A percentile compares a stretch with the other conserved stretches of the same genome.
These are phyloP conservation scores for Gymnopithys bicolor DNA, from an alignment of 2,797 vertebrate genomes.

Conservation along the genomic window DNA sequence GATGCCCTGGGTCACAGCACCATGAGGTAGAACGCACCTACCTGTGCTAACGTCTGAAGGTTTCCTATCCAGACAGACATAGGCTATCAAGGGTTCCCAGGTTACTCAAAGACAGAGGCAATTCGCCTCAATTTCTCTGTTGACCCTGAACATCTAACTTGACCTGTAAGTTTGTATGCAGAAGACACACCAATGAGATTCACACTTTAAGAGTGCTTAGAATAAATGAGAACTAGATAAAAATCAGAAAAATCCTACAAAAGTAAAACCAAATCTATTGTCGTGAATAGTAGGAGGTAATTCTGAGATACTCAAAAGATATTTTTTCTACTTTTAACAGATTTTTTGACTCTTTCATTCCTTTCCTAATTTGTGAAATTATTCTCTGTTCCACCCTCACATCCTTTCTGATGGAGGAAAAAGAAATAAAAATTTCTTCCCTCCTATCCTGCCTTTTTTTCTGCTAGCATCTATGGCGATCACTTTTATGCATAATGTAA, in stretches of 20 bases:
- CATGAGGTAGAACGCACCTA: neutral
- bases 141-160: neutral
- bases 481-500: neutral
- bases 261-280: neutral
- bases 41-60: rapidly evolving
- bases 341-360: neutral
- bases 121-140: neutral
- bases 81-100: neutral
- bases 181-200: neutral
- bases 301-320: neutral
- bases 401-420: neutral
- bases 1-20: neutral
- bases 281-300: neutral
- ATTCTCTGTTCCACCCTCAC: neutral
- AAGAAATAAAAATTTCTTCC: neutral
- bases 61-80: neutral
- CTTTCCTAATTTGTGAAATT: neutral
- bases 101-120: neutral
- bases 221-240: neutral
- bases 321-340: neutral
- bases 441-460: neutral
- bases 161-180: neutral
- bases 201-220: neutral
- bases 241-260: neutral
- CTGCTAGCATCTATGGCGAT: neutral